These are phyloP conservation scores for Cheirogaleus medius DNA, from an alignment of 2,113 vertebrate genomes.

Conservation along the genomic window DNA sequence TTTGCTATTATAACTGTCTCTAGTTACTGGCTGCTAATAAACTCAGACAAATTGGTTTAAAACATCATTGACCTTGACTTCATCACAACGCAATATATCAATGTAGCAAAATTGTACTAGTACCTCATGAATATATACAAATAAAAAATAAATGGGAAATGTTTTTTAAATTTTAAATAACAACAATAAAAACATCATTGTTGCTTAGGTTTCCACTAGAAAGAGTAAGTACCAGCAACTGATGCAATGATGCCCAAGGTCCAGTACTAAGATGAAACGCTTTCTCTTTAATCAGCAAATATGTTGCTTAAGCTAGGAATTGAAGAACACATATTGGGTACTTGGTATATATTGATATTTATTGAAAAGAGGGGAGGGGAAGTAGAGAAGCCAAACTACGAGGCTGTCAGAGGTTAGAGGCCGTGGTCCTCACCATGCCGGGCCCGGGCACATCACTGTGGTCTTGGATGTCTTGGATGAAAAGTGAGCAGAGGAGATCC, in stretches of 20 bases:
- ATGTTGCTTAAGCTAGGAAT: background rate
- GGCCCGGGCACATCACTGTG: background rate
- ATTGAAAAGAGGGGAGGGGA: background rate
- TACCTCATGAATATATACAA: no score
- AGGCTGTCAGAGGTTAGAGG: background rate
- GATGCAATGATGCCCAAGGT: background rate
- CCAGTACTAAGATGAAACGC: background rate
- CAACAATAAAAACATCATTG: background rate
- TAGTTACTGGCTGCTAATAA: background rate
- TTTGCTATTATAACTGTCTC: background rate
- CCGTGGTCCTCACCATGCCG: accelerated
- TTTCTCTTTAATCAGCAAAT: slow-evolving; percentile 5
- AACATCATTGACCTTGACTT: background rate
- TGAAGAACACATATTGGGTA: background rate
- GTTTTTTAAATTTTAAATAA: no score
- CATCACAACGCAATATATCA: no score
- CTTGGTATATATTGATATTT: background rate
- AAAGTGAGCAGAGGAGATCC: background rate
- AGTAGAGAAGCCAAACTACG: background rate
- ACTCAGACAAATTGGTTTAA: background rate
- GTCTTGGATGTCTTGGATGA: background rate
- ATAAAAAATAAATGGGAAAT: no score
- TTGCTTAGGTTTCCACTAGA: background rate
- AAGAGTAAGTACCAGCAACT: background rate
- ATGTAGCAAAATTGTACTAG: no score